A percentile compares a stretch with the other conserved stretches of the same genome.
Evolutionary conservation across 2,888 invertebrate genomes (phyloP).

Genomic region (Ichneumoninae sp.): DNA sequence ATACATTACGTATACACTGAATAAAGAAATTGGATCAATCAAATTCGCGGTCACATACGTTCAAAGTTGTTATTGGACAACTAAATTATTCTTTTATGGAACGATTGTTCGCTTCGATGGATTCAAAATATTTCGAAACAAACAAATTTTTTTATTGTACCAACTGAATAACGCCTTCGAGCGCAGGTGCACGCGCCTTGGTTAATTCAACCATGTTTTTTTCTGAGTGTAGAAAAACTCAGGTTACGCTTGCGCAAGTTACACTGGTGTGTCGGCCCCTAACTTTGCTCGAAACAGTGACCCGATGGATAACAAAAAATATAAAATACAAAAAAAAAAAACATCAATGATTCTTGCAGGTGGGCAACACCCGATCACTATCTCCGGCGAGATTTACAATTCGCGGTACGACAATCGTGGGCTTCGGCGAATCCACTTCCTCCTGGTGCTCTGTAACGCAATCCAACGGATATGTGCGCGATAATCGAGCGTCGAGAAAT

Average conservation of each 20-base stretch:
- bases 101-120: no score
- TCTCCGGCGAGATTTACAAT: constrained; percentile 7
- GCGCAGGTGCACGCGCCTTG: no score
- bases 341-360: constrained; percentile 15
- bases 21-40: no score
- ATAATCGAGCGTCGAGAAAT: constrained; percentile 6
- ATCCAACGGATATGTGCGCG: constrained; percentile 51
- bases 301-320: constrained; percentile 6
- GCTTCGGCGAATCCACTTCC: constrained; percentile 9
- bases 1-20: no score
- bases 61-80: no score
- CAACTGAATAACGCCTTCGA: no score
- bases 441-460: constrained; percentile 19
- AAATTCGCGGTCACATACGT: no score
- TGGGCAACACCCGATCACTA: constrained; percentile 22
- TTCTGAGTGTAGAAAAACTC: background rate
- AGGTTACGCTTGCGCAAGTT: constrained; percentile 3
- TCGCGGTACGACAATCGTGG: background rate
- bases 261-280: background rate
- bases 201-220: no score
- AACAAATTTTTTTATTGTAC: no score
- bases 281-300: background rate
- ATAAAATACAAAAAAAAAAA: constrained; percentile 26
- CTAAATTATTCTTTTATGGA: no score
- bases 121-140: no score